A percentile compares a stretch with the other conserved stretches of the same genome.
Evolutionary conservation across 1,140 invertebrate species (phyloP).

Genomic region (Musca domestica): DNA sequence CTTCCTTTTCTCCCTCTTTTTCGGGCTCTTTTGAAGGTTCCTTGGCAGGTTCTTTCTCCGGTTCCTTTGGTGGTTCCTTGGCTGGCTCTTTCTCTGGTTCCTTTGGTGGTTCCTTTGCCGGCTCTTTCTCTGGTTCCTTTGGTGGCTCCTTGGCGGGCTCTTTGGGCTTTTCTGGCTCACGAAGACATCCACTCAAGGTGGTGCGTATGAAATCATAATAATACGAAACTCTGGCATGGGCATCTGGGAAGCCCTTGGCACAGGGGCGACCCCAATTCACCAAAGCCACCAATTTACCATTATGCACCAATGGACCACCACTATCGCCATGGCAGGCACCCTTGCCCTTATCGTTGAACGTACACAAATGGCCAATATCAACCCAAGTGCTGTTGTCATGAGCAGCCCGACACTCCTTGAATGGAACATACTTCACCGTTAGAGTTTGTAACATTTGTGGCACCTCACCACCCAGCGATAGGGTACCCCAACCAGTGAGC

Average conservation of each 20-base stretch:
- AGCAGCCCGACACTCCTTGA: constrained; percentile 42
- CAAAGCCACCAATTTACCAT: constrained; percentile 55
- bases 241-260: constrained; percentile 57
- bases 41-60: too few species aligned
- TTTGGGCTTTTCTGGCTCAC: too few species aligned
- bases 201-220: constrained; percentile 54
- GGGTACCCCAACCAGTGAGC: constrained; percentile 60
- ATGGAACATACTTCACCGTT: constrained; percentile 44
- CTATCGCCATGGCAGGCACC: constrained; percentile 60
- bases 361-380: constrained; percentile 59
- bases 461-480: constrained; percentile 43
- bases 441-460: constrained; percentile 46
- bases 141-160: constrained; percentile 9
- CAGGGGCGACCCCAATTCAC: constrained; percentile 61
- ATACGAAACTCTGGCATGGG: constrained; percentile 54
- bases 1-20: too few species aligned
- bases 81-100: too few species aligned
- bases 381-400: constrained; percentile 44
- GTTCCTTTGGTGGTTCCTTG: too few species aligned
- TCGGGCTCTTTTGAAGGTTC: too few species aligned
- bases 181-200: constrained; percentile 22
- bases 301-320: constrained; percentile 54
- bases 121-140: constrained; percentile 8
- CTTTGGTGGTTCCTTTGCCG: background rate
- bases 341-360: constrained; percentile 60